Evolutionary conservation across 2,888 invertebrate genomes (phyloP).

Genomic region (Campaea margaritaria): DNA sequence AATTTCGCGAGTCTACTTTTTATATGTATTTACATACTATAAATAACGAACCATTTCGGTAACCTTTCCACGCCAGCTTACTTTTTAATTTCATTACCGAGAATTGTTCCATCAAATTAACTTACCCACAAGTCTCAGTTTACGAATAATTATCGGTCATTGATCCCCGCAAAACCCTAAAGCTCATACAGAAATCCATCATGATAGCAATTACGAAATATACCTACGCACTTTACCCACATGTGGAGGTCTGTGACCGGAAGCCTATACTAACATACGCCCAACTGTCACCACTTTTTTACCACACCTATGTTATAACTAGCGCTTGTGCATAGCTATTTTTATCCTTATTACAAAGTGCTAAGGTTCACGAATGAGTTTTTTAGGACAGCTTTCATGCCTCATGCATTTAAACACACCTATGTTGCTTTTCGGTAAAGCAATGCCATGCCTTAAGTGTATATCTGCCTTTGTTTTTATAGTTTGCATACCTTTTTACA

Average conservation of each 20-base stretch:
- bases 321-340: background rate
- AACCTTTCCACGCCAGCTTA: background rate
- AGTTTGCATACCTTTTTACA: constrained; percentile 14
- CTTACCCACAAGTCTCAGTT: background rate
- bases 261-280: constrained; percentile 5
- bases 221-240: constrained; percentile 1
- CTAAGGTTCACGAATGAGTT: background rate
- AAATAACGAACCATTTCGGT: background rate
- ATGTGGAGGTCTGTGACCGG: constrained; percentile 21
- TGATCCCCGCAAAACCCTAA: background rate
- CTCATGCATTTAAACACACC: constrained; percentile 26
- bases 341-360: background rate
- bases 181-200: constrained; percentile 5
- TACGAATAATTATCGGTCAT: constrained; percentile 12
- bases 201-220: constrained; percentile 2
- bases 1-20: too few relatives aligned
- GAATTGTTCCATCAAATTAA: constrained; percentile 10
- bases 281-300: constrained; percentile 17
- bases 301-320: constrained; percentile 6
- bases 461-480: constrained; percentile 18
- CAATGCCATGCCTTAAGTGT: constrained; percentile 10
- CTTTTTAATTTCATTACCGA: constrained; percentile 14
- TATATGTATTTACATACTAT: background rate
- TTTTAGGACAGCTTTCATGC: constrained; percentile 1
- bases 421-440: constrained; percentile 23